Evolutionary conservation across 92 coral and sea anemone genomes (phyloP).

Genomic region (Palythoa caribaeorum): DNA sequence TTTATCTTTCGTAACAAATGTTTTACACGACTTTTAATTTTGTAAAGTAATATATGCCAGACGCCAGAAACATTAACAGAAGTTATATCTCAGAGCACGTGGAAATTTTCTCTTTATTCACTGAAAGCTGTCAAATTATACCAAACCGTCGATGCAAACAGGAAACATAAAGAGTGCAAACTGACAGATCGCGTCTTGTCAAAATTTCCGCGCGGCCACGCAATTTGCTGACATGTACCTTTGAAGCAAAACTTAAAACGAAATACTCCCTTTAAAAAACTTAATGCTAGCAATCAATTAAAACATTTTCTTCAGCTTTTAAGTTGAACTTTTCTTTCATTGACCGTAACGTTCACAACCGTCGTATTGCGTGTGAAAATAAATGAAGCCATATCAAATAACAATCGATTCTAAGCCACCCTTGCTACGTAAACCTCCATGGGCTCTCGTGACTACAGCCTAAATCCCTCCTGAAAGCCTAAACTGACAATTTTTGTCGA

Average conservation of each 20-base stretch:
- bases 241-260: neutral
- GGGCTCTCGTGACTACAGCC: slow-evolving; percentile 51
- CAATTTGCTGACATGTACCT: slow-evolving; percentile 4
- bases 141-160: slow-evolving; percentile 6
- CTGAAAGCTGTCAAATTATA: slow-evolving; percentile 36
- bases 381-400: slow-evolving; percentile 21
- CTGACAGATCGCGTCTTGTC: slow-evolving; percentile 6
- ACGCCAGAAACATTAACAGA: neutral
- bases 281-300: neutral
- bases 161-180: neutral
- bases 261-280: neutral
- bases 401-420: slow-evolving; percentile 25
- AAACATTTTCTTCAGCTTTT: neutral
- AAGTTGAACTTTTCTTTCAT: neutral
- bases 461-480: slow-evolving; percentile 11
- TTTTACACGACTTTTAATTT: neutral
- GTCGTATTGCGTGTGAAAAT: slow-evolving; percentile 35
- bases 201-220: slow-evolving; percentile 37
- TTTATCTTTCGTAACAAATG: neutral
- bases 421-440: slow-evolving; percentile 19
- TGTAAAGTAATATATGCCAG: neutral
- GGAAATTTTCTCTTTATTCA: neutral
- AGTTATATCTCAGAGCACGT: slow-evolving; percentile 10
- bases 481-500: neutral
- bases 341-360: neutral